Evolutionary conservation across 2,888 invertebrate genomes (phyloP).

Genomic region (Acleris holmiana): DNA sequence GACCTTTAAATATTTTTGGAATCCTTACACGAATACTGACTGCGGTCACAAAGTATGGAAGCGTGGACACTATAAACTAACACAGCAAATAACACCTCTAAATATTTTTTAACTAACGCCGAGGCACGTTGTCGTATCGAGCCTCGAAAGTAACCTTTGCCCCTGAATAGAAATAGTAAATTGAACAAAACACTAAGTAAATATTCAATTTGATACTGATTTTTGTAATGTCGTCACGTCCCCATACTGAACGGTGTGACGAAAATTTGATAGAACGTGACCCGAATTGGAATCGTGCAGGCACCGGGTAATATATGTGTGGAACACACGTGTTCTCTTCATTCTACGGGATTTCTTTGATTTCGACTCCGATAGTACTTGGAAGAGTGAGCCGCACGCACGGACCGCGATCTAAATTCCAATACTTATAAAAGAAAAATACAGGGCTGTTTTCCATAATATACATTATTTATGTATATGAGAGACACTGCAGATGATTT

Average conservation of each 20-base stretch:
- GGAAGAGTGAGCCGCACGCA: not conserved
- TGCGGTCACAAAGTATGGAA: no score
- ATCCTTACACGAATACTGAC: no score
- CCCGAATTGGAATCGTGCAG: conserved; percentile 22
- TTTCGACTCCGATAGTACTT: conserved; percentile 17
- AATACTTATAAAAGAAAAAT: not conserved
- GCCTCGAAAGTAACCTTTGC: not conserved
- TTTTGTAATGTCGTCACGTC: conserved; percentile 40
- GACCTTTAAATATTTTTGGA: no score
- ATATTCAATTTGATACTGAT: conserved; percentile 36
- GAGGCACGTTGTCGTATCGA: no score
- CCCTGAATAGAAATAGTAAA: conserved; percentile 6
- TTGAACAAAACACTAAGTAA: conserved; percentile 22
- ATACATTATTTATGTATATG: conserved; percentile 12
- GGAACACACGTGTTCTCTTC: conserved; percentile 22
- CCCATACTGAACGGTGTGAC: conserved; percentile 40
- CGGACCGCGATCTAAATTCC: not conserved
- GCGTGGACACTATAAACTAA: no score
- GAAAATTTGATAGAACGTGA: conserved; percentile 42
- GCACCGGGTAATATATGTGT: conserved; percentile 9
- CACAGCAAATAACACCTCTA: no score
- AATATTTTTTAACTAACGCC: no score
- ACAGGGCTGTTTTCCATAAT: not conserved
- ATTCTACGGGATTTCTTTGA: conserved; percentile 15
- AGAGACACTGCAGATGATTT: conserved; percentile 19